A percentile compares a stretch with the other conserved stretches of the same genome.
These are phyloP conservation scores for Leptatherina wallacei DNA, from an alignment of 2,797 vertebrate species.

Conservation along the genomic window DNA sequence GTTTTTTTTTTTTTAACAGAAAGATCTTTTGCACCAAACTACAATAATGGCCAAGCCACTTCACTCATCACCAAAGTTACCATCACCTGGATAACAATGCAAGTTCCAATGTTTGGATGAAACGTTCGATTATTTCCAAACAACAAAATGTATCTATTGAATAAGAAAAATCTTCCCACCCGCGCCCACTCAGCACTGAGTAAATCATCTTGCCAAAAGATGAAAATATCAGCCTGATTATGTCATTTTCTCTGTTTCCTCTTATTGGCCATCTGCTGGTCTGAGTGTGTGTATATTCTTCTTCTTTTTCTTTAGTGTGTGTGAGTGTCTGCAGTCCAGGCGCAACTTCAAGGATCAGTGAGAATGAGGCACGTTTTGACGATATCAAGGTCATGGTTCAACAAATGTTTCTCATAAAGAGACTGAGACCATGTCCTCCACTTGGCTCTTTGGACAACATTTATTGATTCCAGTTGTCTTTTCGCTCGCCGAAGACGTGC, in stretches of 20 bases:
- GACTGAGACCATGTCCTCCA: constrained; percentile 30
- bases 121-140: constrained; percentile 25
- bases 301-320: constrained; percentile 36
- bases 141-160: constrained; percentile 13
- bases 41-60: not conserved
- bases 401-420: constrained; percentile 48
- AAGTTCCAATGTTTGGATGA: constrained; percentile 11
- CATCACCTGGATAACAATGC: constrained; percentile 14
- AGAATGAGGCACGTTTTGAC: constrained; percentile 64
- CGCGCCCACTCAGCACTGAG: constrained; percentile 26
- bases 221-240: constrained; percentile 40
- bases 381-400: constrained; percentile 42
- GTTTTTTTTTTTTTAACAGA: not conserved
- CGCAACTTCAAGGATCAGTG: constrained; percentile 43
- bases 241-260: constrained; percentile 50
- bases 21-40: constrained; percentile 11
- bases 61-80: constrained; percentile 3
- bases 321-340: constrained; percentile 71
- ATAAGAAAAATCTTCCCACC: constrained; percentile 11
- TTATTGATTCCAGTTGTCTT: constrained; percentile 35
- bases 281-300: constrained; percentile 55
- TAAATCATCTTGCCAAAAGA: constrained; percentile 47
- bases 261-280: constrained; percentile 81
- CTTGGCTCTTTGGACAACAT: constrained; percentile 48
- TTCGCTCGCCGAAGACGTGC: constrained; percentile 28